A percentile compares a stretch with the other conserved stretches of the same genome.
phyloP scores from a whole-genome alignment of 1,140 invertebrate species.

The Lepeophtheirus salmonis region DNA sequence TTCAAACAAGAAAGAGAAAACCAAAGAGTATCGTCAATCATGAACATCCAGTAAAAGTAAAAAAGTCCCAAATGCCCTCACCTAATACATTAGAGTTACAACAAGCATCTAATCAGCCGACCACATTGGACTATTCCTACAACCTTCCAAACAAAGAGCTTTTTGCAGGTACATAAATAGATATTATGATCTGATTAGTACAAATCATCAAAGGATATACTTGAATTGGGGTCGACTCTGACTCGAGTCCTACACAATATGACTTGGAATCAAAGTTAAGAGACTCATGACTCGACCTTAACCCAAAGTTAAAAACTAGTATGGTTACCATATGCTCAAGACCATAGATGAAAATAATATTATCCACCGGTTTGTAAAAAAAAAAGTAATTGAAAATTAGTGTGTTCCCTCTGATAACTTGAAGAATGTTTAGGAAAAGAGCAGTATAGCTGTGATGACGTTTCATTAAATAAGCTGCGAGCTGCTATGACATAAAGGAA shows the following conservation, averaged over 20 bases:
- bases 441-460: too few species aligned
- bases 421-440: too few species aligned
- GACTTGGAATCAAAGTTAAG: not conserved
- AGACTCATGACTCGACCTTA: not conserved
- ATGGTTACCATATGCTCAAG: too few species aligned
- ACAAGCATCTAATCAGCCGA: not conserved
- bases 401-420: too few species aligned
- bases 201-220: too few species aligned
- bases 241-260: not conserved
- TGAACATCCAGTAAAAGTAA: not conserved
- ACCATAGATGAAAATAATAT: too few species aligned
- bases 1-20: constrained; percentile 90
- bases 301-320: not conserved
- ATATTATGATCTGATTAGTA: not conserved
- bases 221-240: too few species aligned
- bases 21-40: constrained; percentile 3
- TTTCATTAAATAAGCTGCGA: too few species aligned
- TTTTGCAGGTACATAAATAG: not conserved
- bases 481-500: too few species aligned
- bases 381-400: too few species aligned
- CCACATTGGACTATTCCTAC: not conserved
- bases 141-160: not conserved
- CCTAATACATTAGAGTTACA: not conserved
- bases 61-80: not conserved
- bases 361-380: too few species aligned